Base-by-base conservation (phyloP, 1,140 invertebrate genomes). In the Pseudobourletiella spinata region DNA sequence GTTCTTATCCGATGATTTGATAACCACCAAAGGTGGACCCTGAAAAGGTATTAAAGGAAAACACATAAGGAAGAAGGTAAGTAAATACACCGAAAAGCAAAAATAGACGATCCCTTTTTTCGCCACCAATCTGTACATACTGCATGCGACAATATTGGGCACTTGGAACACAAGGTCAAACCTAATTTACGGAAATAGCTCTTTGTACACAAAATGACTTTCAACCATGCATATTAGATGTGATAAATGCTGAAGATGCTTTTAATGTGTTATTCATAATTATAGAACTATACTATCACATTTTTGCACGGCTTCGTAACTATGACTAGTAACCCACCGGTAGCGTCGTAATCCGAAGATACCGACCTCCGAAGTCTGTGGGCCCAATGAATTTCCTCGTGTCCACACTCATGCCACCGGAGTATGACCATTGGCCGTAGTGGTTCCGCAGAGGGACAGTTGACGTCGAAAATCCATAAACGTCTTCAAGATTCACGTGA, bases 401-500 rank as follows among this genome's bases (percentile, higher is more conserved):
- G 20, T 48, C 54, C 39, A 67, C 46, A 3, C n/a, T 1, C 6
- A 67, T 18, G 14, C 58, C 61, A 1, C 26, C 54, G 24, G 26
- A 15, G 11, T 32, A 44, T 16, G 51, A 42, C 65, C 65, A 67
- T 25, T n/a, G n/a, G 30, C 65, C 65, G 18, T 60, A 28, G 15
- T 28, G 22, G 32, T 63, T 46, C 18, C 32, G 15, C 20, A 67
- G 14, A 14, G 61, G 58, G 6, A 25, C 44, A 15, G 44, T 50
- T 26, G 58, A 57, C 16, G 57, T 60, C 18, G 57, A 50, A 39
- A 67, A 43, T 2, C 65, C 65, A 63, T 54, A 67, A 30, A 64
- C 39, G 48, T 63, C 46, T 30, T 60, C 51, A 24, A 67, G 56
- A 3, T 39, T 46, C 11, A 63, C n/a, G 3, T 8, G 6, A 50